A percentile compares a stretch with the other conserved stretches of the same genome.
Evolutionary conservation across 2,113 vertebrate species (phyloP).

Genomic region (Periophthalmus modestus): DNA sequence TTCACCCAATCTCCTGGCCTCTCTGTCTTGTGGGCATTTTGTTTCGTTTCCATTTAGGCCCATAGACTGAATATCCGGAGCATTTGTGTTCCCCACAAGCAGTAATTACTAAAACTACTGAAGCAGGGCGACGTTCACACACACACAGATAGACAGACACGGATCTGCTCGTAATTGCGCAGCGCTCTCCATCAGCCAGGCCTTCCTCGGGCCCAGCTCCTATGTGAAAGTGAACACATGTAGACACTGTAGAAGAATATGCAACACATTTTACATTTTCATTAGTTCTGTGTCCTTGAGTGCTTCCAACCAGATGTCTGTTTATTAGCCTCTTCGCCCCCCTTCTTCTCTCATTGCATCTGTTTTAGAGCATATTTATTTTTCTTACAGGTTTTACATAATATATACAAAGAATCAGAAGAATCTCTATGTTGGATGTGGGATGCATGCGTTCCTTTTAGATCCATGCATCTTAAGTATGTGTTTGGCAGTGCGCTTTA

Average conservation of each 20-base stretch:
- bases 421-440: not conserved
- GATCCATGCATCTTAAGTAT: not conserved
- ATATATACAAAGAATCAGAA: not conserved
- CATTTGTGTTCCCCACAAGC: conserved; percentile 55
- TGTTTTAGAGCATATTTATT: conserved; percentile 3
- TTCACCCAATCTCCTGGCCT: conserved; percentile 17
- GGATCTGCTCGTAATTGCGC: conserved; percentile 46
- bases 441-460: not conserved
- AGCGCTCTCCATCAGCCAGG: conserved; percentile 34
- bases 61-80: conserved; percentile 53
- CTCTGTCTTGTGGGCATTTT: conserved; percentile 14
- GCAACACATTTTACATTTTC: conserved; percentile 44
- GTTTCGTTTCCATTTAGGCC: conserved; percentile 32
- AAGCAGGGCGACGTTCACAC: conserved; percentile 34
- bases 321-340: conserved; percentile 38
- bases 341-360: conserved; percentile 23
- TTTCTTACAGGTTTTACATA: conserved; percentile 3
- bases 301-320: conserved; percentile 34
- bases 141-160: conserved; percentile 33
- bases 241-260: conserved; percentile 28
- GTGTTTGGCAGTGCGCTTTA: not conserved
- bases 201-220: conserved; percentile 23
- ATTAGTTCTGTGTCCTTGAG: conserved; percentile 41
- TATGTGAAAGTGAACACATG: conserved; percentile 30
- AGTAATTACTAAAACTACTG: conserved; percentile 61